phyloP scores from a whole-genome alignment of 2,113 vertebrate genomes.

The Brienomyrus brachyistius region DNA sequence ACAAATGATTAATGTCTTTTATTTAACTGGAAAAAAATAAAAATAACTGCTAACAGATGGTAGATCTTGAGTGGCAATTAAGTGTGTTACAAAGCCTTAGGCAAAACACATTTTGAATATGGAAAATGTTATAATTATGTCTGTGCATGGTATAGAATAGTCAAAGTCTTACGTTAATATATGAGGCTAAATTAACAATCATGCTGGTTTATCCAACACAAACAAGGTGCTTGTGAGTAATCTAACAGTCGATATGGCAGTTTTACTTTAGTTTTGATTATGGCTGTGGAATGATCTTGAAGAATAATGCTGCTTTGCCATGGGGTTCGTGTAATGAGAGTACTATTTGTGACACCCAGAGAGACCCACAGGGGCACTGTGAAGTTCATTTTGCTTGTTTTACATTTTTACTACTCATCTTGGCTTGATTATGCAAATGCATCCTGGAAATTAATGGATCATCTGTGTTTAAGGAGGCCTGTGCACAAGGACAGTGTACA shows the following conservation, averaged over 20 bases:
- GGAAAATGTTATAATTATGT: neutral
- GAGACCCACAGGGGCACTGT: neutral
- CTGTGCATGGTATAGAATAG: neutral
- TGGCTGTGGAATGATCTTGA: neutral
- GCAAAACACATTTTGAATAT: neutral
- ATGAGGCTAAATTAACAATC: neutral
- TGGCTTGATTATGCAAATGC: neutral
- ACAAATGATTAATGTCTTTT: constrained; percentile 4
- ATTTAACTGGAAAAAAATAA: neutral
- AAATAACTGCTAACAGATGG: neutral
- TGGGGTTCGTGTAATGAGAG: neutral
- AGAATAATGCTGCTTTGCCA: neutral
- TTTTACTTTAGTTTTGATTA: neutral
- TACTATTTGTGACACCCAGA: neutral
- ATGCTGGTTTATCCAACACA: neutral
- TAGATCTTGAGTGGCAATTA: constrained; percentile 1
- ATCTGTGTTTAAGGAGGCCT: neutral
- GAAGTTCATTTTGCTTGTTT: neutral
- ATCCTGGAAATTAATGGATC: neutral
- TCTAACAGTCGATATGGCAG: neutral
- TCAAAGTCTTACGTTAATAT: neutral
- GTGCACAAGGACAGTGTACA: neutral
- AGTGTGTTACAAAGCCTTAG: neutral
- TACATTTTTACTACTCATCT: neutral
- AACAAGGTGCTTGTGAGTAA: neutral